Percentiles rank a stretch among this genome's conserved stretches.
These are phyloP conservation scores for Lates calcarifer DNA, from an alignment of 2,113 vertebrate species.

Conservation along the genomic window DNA sequence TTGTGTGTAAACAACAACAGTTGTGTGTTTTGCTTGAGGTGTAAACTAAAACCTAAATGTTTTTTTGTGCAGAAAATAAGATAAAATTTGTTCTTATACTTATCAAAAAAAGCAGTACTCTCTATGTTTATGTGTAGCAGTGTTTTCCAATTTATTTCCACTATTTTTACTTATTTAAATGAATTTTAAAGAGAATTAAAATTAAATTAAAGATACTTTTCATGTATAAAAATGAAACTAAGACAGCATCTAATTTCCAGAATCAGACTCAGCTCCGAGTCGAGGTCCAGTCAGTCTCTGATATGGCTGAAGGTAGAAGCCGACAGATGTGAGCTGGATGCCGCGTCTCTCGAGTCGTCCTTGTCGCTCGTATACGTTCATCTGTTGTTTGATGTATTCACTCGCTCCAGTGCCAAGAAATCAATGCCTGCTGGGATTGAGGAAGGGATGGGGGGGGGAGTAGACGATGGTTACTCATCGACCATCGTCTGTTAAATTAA, in stretches of 20 bases:
- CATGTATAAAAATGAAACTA: too few relatives aligned
- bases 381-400: constrained; percentile 79
- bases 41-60: neutral
- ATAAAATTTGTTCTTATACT: neutral
- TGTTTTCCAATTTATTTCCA: too few relatives aligned
- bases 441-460: neutral
- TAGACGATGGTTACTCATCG: constrained; percentile 65
- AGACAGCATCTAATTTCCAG: neutral
- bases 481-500: constrained; percentile 77
- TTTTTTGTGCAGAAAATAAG: neutral
- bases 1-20: too few relatives aligned
- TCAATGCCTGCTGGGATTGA: constrained; percentile 72
- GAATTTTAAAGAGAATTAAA: neutral
- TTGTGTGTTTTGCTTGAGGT: neutral
- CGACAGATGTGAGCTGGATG: constrained; percentile 71
- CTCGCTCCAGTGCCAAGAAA: constrained; percentile 73
- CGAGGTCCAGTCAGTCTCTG: constrained; percentile 23
- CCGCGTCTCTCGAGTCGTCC: constrained; percentile 61
- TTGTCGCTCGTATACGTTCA: constrained; percentile 71
- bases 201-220: neutral
- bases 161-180: too few relatives aligned
- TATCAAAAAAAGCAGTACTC: too few relatives aligned
- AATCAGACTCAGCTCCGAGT: neutral
- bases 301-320: constrained; percentile 45
- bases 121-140: too few relatives aligned